Conservation (phyloP, 2,888 invertebrate genomes). For the Homarus gammarus region DNA sequence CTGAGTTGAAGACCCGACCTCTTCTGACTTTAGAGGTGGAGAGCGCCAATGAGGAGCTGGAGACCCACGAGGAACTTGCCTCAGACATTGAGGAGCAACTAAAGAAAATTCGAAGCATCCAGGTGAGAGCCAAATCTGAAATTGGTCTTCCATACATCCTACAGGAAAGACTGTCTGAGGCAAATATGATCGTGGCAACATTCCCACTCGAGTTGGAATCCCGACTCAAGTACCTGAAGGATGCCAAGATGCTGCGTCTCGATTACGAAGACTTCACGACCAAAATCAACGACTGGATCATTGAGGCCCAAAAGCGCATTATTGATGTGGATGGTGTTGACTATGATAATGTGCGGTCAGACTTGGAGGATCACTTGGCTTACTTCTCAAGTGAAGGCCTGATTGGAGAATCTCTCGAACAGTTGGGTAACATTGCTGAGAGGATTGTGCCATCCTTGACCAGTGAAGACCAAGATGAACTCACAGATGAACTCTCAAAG, state of each 20-base stretch:
- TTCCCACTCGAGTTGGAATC: constrained; percentile 75
- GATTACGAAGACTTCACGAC: constrained; percentile 74
- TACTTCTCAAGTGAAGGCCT: constrained; percentile 88
- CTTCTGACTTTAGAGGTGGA: constrained; percentile 87
- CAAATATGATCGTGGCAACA: constrained; percentile 72
- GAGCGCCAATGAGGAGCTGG: constrained; percentile 76
- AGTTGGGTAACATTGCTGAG: constrained; percentile 85
- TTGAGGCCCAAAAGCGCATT: constrained; percentile 61
- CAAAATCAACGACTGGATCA: constrained; percentile 72
- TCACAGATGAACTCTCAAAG: constrained; percentile 87
- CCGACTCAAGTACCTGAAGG: constrained; percentile 73
- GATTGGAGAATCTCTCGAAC: constrained; percentile 81
- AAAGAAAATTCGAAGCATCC: constrained; percentile 76
- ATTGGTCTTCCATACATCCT: constrained; percentile 73
- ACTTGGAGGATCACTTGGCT: constrained; percentile 88
- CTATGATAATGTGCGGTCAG: constrained; percentile 89
- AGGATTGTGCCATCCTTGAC: constrained; percentile 92
- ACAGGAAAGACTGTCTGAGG: constrained; percentile 74
- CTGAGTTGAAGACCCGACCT: constrained; percentile 89
- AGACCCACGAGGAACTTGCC: constrained; percentile 74
- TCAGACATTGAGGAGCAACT: constrained; percentile 72
- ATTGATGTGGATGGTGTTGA: constrained; percentile 91
- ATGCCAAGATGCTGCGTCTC: constrained; percentile 72
- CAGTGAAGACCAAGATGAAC: constrained; percentile 88
- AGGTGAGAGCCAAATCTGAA: constrained; percentile 66